phyloP scores from a whole-genome alignment of 2,797 vertebrate genomes.

The Melanotaenia trifasciata region DNA sequence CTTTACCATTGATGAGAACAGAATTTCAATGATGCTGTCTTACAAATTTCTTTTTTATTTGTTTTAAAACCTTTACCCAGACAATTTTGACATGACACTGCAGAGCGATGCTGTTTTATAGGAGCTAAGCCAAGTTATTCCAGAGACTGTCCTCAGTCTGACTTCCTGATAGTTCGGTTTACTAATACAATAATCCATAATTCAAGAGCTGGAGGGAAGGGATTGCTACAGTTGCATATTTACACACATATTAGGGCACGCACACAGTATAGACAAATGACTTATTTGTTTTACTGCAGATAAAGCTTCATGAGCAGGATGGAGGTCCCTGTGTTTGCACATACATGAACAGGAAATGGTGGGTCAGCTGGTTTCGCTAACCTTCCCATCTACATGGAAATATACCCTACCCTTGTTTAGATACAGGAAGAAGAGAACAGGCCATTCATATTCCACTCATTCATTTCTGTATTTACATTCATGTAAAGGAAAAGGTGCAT shows the following conservation, averaged over 20 bases:
- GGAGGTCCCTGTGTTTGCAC: slow-evolving; percentile 52
- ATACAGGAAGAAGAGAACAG: slow-evolving; percentile 40
- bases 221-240: slow-evolving; percentile 39
- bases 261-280: slow-evolving; percentile 23
- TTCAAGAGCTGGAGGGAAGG: slow-evolving; percentile 53
- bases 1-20: slow-evolving; percentile 5
- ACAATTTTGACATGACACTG: background rate
- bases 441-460: slow-evolving; percentile 51
- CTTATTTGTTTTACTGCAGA: slow-evolving; percentile 49
- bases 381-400: slow-evolving; percentile 45
- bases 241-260: slow-evolving; percentile 32
- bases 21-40: slow-evolving; percentile 19
- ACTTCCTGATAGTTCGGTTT: slow-evolving; percentile 38
- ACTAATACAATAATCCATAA: slow-evolving; percentile 66
- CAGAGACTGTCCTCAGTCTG: slow-evolving; percentile 12
- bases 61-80: slow-evolving; percentile 6
- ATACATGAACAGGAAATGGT: slow-evolving; percentile 61
- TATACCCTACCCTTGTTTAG: slow-evolving; percentile 25
- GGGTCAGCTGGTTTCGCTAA: slow-evolving; percentile 63
- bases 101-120: background rate
- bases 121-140: slow-evolving; percentile 45
- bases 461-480: too few relatives aligned
- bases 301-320: slow-evolving; percentile 36
- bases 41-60: slow-evolving; percentile 22
- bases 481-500: too few relatives aligned